These are phyloP conservation scores for Caligus rogercresseyi DNA, from an alignment of 1,140 invertebrate species.

Conservation along the genomic window DNA sequence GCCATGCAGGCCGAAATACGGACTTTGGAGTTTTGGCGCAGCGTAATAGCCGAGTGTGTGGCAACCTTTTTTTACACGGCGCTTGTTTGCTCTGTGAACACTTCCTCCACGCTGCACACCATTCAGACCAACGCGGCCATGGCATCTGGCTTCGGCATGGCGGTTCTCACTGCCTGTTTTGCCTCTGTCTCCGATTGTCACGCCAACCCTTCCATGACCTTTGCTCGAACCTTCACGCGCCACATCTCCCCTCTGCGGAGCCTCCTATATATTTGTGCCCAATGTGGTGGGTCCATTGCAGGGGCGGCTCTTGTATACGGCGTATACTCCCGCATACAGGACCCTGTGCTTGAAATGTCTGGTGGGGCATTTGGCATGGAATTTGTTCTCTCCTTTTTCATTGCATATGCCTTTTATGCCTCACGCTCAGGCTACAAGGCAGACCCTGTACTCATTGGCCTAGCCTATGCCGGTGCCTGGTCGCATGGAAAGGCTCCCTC, in stretches of 20 bases:
- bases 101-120: slow-evolving; percentile 38
- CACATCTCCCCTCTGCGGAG: slow-evolving; percentile 49
- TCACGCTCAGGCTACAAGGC: slow-evolving; percentile 34
- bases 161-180: slow-evolving; percentile 62
- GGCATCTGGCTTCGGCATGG: slow-evolving; percentile 54
- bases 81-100: slow-evolving; percentile 57
- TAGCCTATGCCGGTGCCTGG: slow-evolving; percentile 67
- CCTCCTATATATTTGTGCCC: slow-evolving; percentile 63
- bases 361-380: slow-evolving; percentile 49
- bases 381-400: slow-evolving; percentile 57
- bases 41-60: slow-evolving; percentile 65
- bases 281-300: slow-evolving; percentile 74
- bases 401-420: slow-evolving; percentile 56
- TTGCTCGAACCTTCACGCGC: slow-evolving; percentile 50
- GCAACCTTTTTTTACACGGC: slow-evolving; percentile 67
- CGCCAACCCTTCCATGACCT: slow-evolving; percentile 45
- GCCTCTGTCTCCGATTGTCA: slow-evolving; percentile 48
- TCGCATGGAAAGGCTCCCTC: slow-evolving; percentile 62
- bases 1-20: slow-evolving; percentile 52
- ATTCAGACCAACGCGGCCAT: slow-evolving; percentile 25
- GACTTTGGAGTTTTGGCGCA: slow-evolving; percentile 68
- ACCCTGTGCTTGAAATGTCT: slow-evolving; percentile 45
- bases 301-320: slow-evolving; percentile 63
- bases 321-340: slow-evolving; percentile 40
- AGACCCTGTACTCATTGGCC: slow-evolving; percentile 39